Evolutionary conservation across 2,888 invertebrate genomes (phyloP).

Genomic region (Anthrax anthrax): DNA sequence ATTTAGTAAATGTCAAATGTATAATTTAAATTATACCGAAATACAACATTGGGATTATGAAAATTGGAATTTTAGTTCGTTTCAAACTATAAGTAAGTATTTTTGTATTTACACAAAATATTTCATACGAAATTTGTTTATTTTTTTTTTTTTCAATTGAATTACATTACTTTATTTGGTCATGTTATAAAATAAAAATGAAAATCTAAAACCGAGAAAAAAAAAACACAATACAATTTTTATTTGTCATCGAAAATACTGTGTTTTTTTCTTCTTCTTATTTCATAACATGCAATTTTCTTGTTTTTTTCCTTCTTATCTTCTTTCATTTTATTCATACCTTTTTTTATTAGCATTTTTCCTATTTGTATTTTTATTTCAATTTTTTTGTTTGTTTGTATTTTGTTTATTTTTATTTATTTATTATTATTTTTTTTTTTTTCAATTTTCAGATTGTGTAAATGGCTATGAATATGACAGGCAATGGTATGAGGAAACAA

Average conservation of each 20-base stretch:
- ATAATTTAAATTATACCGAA: conserved; percentile 27
- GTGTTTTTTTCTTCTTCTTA: no score
- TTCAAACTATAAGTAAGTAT: conserved; percentile 1
- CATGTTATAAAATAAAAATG: no score
- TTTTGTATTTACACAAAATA: conserved; percentile 6
- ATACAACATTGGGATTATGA: conserved; percentile 9
- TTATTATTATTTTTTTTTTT: conserved; percentile 8
- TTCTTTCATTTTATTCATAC: no score
- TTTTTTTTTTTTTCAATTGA: conserved; percentile 12
- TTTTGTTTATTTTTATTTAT: conserved; percentile 7
- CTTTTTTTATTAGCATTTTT: no score
- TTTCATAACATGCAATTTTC: no score
- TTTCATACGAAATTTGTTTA: conserved; percentile 5
- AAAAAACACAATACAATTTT: no score
- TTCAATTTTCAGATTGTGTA: conserved; percentile 34
- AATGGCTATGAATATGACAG: conserved; percentile 42
- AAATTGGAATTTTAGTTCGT: conserved; percentile 9
- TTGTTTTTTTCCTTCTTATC: no score
- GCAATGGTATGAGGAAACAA: conserved; percentile 38
- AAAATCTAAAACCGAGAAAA: no score
- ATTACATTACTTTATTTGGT: no score
- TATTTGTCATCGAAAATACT: no score
- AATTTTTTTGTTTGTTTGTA: no score
- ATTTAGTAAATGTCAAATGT: conserved; percentile 37
- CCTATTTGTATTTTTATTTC: no score